Conservation (phyloP, 2,888 invertebrate genomes). For the Euplexia lucipara region DNA sequence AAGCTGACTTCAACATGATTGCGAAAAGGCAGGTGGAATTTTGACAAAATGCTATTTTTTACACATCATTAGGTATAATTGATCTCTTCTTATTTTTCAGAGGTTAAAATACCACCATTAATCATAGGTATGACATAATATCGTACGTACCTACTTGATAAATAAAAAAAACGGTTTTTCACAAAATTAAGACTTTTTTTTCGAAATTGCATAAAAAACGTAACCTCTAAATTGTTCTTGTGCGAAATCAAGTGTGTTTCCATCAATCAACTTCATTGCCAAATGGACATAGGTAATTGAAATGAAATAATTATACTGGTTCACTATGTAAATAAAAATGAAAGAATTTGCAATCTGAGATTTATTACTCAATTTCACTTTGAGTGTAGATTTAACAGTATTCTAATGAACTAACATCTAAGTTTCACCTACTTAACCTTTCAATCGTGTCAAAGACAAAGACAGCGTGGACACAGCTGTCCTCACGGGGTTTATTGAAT, state of each 20-base stretch:
- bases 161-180: neutral
- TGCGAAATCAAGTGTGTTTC: neutral
- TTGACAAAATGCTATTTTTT: slow-evolving; percentile 5
- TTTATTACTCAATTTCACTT: slow-evolving; percentile 13
- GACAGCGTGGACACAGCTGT: no score
- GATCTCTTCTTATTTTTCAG: slow-evolving; percentile 5
- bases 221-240: no score
- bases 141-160: no score
- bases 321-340: slow-evolving; percentile 10
- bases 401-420: no score
- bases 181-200: neutral
- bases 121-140: no score
- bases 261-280: slow-evolving; percentile 30
- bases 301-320: slow-evolving; percentile 21
- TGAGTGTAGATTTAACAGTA: neutral
- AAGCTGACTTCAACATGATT: no score
- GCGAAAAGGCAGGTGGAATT: no score
- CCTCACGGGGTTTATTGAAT: no score
- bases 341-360: neutral
- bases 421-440: no score
- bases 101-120: slow-evolving; percentile 20
- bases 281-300: neutral
- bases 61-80: neutral
- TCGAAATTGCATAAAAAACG: no score
- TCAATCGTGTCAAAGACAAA: no score